phyloP scores from a whole-genome alignment of 2,888 invertebrate species.

The Epirrhoe tristata region DNA sequence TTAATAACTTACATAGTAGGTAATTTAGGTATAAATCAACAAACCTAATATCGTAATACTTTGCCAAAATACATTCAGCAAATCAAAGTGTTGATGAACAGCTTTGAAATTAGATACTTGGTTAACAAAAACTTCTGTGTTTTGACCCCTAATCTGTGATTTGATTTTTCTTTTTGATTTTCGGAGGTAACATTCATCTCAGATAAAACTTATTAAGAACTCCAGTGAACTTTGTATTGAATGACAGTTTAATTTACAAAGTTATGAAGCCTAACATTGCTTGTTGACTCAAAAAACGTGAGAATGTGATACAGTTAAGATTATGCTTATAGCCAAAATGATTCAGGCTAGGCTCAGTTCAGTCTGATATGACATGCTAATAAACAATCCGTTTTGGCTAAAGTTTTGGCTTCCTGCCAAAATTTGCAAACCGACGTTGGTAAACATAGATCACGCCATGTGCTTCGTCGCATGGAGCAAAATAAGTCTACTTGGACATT shows the following conservation, averaged over 20 bases:
- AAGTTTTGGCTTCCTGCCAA: slow-evolving; percentile 66
- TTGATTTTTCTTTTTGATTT: too few species aligned
- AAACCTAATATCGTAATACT: too few species aligned
- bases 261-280: background rate
- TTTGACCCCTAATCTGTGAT: too few species aligned
- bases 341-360: slow-evolving; percentile 48
- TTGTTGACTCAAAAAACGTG: background rate
- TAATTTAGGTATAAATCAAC: too few species aligned
- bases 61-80: too few species aligned
- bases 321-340: background rate
- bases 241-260: background rate
- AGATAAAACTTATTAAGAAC: too few species aligned
- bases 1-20: too few species aligned
- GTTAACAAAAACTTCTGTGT: too few species aligned
- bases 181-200: too few species aligned
- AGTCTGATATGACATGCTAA: slow-evolving; percentile 54
- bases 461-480: slow-evolving; percentile 51
- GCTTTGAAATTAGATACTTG: too few species aligned
- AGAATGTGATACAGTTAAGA: slow-evolving; percentile 1
- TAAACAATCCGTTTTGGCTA: slow-evolving; percentile 70
- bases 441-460: slow-evolving; percentile 66
- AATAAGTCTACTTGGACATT: slow-evolving; percentile 23
- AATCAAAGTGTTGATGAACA: too few species aligned
- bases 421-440: slow-evolving; percentile 56
- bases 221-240: background rate